phyloP scores from a whole-genome alignment of 2,113 vertebrate genomes.

The Benthochromis sp. region DNA sequence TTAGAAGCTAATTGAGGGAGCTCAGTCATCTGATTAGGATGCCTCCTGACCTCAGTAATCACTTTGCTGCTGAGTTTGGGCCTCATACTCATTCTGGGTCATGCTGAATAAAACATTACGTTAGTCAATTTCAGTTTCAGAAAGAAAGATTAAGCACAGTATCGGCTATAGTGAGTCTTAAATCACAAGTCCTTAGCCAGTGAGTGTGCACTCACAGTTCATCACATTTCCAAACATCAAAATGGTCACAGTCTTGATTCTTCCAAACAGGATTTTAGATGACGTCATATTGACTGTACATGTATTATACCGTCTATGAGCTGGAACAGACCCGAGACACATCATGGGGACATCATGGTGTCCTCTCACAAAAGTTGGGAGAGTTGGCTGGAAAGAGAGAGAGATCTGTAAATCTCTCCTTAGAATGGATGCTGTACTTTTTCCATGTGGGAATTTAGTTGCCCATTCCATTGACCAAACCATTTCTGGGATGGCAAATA shows the following conservation, averaged over 20 bases:
- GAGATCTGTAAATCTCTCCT: not conserved
- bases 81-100: not conserved
- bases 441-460: not conserved
- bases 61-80: not conserved
- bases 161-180: not conserved
- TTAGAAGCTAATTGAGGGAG: not conserved
- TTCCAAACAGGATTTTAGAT: not conserved
- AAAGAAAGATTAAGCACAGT: not conserved
- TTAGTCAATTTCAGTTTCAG: not conserved
- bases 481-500: not conserved
- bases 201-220: not conserved
- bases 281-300: fast-evolving
- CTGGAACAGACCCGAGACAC: not conserved
- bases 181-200: not conserved
- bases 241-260: not conserved
- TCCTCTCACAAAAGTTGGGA: not conserved
- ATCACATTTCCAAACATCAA: not conserved
- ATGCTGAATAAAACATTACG: not conserved
- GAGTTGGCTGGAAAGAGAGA: not conserved
- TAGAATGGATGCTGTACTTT: not conserved
- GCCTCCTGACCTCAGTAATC: not conserved
- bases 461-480: not conserved
- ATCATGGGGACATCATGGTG: not conserved
- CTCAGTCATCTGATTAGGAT: not conserved
- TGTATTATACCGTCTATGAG: not conserved